Evolutionary conservation across 2,113 vertebrate species (phyloP).

Genomic region (Mustela lutreola): DNA sequence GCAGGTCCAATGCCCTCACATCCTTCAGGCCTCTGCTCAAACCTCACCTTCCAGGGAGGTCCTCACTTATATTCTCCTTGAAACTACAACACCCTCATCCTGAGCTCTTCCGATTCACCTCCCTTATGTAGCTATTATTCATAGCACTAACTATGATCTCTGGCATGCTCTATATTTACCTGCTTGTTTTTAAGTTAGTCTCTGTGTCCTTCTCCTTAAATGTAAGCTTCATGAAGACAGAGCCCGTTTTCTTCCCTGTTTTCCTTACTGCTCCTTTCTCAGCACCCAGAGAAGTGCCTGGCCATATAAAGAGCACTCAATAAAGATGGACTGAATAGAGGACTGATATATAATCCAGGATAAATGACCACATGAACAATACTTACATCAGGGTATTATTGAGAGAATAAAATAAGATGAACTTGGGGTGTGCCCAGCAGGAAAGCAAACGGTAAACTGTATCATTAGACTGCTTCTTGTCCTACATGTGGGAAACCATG

Average conservation of each 20-base stretch:
- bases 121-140: background rate
- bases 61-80: background rate
- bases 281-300: background rate
- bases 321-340: background rate
- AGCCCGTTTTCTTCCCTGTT: background rate
- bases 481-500: background rate
- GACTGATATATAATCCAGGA: background rate
- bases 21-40: background rate
- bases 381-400: background rate
- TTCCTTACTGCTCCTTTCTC: background rate
- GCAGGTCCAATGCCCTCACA: accelerated
- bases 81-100: background rate
- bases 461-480: background rate
- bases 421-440: background rate
- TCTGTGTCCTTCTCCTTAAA: background rate
- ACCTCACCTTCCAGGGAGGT: background rate
- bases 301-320: background rate
- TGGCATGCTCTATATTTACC: background rate
- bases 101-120: background rate
- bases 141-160: background rate
- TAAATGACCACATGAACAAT: background rate
- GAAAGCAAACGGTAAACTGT: background rate
- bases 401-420: background rate
- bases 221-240: background rate
- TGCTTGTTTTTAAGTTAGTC: background rate